Conservation (phyloP, 2,888 invertebrate genomes). For the Adela reaumurella region DNA sequence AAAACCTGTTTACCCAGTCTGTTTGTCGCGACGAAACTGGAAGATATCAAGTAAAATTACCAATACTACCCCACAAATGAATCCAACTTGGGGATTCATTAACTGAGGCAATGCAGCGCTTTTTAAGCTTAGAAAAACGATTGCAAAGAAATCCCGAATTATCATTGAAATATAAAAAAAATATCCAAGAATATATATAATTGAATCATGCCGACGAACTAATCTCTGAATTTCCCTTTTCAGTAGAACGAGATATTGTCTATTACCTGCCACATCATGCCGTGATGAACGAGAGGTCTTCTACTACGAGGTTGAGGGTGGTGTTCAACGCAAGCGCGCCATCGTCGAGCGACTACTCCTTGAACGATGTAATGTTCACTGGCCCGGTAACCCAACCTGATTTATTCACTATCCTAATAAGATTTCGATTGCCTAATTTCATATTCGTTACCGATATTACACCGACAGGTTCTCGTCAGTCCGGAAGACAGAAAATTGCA, state of each 20-base stretch:
- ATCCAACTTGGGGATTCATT: background rate
- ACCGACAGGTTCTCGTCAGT: conserved; percentile 15
- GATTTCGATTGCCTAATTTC: conserved; percentile 14
- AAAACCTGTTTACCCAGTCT: too few relatives aligned
- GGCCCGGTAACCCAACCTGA: conserved; percentile 17
- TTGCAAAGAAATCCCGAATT: background rate
- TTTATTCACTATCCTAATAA: conserved; percentile 15
- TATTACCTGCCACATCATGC: conserved; percentile 18
- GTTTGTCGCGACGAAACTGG: too few relatives aligned
- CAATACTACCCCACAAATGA: too few relatives aligned
- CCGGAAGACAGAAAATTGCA: conserved; percentile 14
- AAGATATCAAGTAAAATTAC: too few relatives aligned
- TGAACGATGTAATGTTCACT: conserved; percentile 15
- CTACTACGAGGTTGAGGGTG: conserved; percentile 15
- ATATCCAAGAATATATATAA: conserved; percentile 61
- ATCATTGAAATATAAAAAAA: background rate
- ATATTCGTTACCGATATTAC: conserved; percentile 16
- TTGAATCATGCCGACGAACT: conserved; percentile 13
- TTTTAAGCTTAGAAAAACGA: background rate
- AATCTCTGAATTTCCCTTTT: background rate
- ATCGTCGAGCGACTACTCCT: conserved; percentile 12
- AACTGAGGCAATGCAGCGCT: background rate
- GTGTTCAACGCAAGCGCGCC: conserved; percentile 16
- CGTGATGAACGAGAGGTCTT: conserved; percentile 14
- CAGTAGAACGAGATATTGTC: conserved; percentile 4